A percentile compares a stretch with the other conserved stretches of the same genome.
These are phyloP conservation scores for Phaonia tiefii DNA, from an alignment of 2,888 invertebrate species.

Conservation along the genomic window DNA sequence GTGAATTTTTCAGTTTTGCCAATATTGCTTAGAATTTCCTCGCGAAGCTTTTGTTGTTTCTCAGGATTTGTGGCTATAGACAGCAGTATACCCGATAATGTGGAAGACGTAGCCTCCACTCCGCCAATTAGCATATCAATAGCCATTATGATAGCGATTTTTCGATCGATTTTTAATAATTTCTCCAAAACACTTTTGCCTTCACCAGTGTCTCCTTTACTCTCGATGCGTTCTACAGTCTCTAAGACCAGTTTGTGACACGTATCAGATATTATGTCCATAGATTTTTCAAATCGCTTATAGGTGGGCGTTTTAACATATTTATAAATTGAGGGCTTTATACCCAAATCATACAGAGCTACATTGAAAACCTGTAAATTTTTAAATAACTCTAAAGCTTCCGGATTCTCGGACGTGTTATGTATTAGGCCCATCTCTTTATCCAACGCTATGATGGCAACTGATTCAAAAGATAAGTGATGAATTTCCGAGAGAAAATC, in stretches of 20 bases:
- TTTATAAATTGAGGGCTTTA: slow-evolving; percentile 77
- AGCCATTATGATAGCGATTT: slow-evolving; percentile 85
- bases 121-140: slow-evolving; percentile 88
- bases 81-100: slow-evolving; percentile 73
- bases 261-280: slow-evolving; percentile 75
- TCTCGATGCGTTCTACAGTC: slow-evolving; percentile 74
- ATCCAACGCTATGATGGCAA: slow-evolving; percentile 80
- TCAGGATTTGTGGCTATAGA: slow-evolving; percentile 84
- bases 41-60: slow-evolving; percentile 84
- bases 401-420: slow-evolving; percentile 46
- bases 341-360: slow-evolving; percentile 72
- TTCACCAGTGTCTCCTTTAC: slow-evolving; percentile 58
- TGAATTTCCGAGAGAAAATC: slow-evolving; percentile 82
- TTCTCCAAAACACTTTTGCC: slow-evolving; percentile 84
- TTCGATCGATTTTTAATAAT: slow-evolving; percentile 83
- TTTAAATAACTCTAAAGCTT: slow-evolving; percentile 69
- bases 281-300: slow-evolving; percentile 72
- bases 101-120: slow-evolving; percentile 82
- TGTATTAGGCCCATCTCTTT: slow-evolving; percentile 73
- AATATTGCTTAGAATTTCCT: slow-evolving; percentile 82
- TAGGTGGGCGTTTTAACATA: slow-evolving; percentile 75
- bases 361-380: slow-evolving; percentile 64
- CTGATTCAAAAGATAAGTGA: slow-evolving; percentile 83
- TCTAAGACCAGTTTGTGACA: slow-evolving; percentile 77
- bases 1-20: slow-evolving; percentile 78